These are phyloP conservation scores for Piscicola geometra DNA, from an alignment of 2,888 invertebrate species.

Conservation along the genomic window DNA sequence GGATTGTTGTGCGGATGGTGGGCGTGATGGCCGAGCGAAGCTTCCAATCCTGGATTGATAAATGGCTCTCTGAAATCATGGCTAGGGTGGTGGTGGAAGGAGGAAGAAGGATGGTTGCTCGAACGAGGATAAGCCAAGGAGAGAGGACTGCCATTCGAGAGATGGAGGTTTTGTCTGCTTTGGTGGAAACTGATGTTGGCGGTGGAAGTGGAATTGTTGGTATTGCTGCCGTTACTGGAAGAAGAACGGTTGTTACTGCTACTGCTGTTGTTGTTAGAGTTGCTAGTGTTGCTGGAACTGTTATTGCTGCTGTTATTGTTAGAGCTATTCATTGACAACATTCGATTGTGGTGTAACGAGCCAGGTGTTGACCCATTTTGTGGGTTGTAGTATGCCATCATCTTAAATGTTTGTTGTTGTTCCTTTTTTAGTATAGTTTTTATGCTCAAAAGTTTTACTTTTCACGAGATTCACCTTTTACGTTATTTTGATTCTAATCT, in stretches of 20 bases:
- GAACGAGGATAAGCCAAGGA: slow-evolving; percentile 28
- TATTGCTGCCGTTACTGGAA: slow-evolving; percentile 23
- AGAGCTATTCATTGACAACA: neutral
- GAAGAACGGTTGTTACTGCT: slow-evolving; percentile 19
- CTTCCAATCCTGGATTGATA: slow-evolving; percentile 5
- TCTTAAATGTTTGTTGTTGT: slow-evolving; percentile 2
- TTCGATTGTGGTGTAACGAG: slow-evolving; percentile 26
- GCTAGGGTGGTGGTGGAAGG: slow-evolving; percentile 25
- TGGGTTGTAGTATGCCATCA: slow-evolving; percentile 33
- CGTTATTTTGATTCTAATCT: neutral
- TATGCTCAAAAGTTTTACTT: neutral
- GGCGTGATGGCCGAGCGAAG: neutral
- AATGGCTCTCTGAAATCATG: slow-evolving; percentile 31
- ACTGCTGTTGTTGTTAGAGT: neutral
- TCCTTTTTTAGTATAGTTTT: neutral
- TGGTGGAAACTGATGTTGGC: slow-evolving; percentile 8
- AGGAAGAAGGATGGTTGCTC: neutral
- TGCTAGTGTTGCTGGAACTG: slow-evolving; percentile 15
- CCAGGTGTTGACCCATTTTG: neutral
- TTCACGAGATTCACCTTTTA: neutral
- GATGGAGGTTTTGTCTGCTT: slow-evolving; percentile 8
- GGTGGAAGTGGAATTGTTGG: neutral
- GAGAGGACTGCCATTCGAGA: slow-evolving; percentile 19
- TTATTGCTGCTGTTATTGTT: slow-evolving; percentile 12
- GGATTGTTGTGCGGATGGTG: slow-evolving; percentile 28